phyloP scores from a whole-genome alignment of 2,113 vertebrate species.

The Suricata suricatta region DNA sequence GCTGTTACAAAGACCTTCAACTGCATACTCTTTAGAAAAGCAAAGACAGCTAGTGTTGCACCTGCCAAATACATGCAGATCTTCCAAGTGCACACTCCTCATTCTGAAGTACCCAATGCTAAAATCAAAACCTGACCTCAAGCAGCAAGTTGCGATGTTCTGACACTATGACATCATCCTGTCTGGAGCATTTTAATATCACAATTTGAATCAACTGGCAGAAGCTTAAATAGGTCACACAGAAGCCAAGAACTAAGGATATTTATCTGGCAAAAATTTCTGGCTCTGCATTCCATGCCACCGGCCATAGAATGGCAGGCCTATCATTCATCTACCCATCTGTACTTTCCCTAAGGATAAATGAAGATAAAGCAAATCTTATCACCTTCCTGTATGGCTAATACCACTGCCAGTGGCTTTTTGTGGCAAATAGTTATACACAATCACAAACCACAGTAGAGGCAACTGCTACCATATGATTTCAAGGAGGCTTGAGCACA shows the following conservation, averaged over 20 bases:
- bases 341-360: slow-evolving; percentile 4
- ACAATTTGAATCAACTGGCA: slow-evolving; percentile 83
- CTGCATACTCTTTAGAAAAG: neutral
- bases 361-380: slow-evolving; percentile 29
- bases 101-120: slow-evolving; percentile 73
- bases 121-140: slow-evolving; percentile 79
- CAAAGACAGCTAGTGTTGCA: slow-evolving; percentile 42
- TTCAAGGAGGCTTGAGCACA: neutral
- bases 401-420: neutral
- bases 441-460: slow-evolving; percentile 17
- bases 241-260: slow-evolving; percentile 80
- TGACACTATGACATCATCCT: slow-evolving; percentile 84
- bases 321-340: neutral
- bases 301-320: neutral
- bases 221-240: slow-evolving; percentile 83
- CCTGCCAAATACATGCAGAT: slow-evolving; percentile 64
- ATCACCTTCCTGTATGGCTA: neutral
- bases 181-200: slow-evolving; percentile 84
- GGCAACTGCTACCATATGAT: neutral
- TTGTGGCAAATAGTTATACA: neutral
- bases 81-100: slow-evolving; percentile 72
- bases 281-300: slow-evolving; percentile 42
- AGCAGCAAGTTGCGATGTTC: slow-evolving; percentile 80
- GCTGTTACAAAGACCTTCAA: slow-evolving; percentile 55
- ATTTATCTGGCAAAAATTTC: slow-evolving; percentile 76